Evolutionary conservation across 2,113 vertebrate genomes (phyloP), one percentile per base, ranked within the genome.

Genomic region (Suricata suricatta): DNA sequence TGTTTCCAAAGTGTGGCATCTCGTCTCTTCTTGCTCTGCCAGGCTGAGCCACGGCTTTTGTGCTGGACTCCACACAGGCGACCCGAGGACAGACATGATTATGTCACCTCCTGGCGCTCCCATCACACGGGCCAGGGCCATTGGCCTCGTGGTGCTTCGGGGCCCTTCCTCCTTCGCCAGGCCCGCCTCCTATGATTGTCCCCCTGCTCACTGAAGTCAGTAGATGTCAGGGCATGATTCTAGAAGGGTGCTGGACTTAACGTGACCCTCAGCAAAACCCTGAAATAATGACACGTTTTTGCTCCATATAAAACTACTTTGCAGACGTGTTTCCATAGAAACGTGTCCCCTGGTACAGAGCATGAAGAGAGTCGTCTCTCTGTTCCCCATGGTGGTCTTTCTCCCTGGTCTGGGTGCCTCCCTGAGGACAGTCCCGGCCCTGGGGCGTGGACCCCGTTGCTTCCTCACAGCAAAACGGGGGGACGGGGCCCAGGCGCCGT

Each of bases 111-210:
- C 44, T n/a, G n/a, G 21, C 2, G 2, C 29, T 17, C 29, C 8
- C 7, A 0, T 35, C 8, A 2, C 52, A 1, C 13, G 8, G 31
- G 41, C 19, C 10, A 0, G 38, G 16, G 29, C 35, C 29, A 3
- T 15, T 1, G 17, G 54, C 25, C 52, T 5, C 6, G 0, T 16
- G 0, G 13, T 3, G 2, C 25, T 16, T 10, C 27, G 16, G 33
- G 23, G 21, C 31, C 17, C 72, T 2, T 13, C 33, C n/a, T 29
- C 71, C 41, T n/a, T n/a, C 1, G 0, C n/a, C 47, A 14, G 2
- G 17, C 87, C 74, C 31, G 9, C 5, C 2, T 25, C 5, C 16
- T 2, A 3, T 44, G 44, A 19, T 27, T 1, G 0, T 38, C 12
- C 27, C 27, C 29, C 35, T 52, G 68, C 52, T 83, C 35, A 2